Evolutionary conservation across 2,888 invertebrate species (phyloP).

Genomic region (Agonum fuliginosum): DNA sequence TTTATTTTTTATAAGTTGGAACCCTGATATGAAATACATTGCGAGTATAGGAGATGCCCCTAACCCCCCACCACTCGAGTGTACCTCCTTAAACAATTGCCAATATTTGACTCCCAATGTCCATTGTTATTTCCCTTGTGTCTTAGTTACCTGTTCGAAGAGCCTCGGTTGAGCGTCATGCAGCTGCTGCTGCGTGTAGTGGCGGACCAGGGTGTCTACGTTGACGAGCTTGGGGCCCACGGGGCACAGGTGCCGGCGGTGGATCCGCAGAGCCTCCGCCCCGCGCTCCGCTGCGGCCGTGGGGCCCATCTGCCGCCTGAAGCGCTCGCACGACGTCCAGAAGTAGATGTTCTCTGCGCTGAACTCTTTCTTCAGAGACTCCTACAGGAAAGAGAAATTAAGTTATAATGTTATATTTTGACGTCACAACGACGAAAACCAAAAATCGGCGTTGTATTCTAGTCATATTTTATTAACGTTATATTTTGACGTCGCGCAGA

Average conservation of each 20-base stretch:
- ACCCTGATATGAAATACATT: too few relatives aligned
- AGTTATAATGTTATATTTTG: too few relatives aligned
- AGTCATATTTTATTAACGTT: too few relatives aligned
- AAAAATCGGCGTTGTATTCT: too few relatives aligned
- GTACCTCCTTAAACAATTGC: too few relatives aligned
- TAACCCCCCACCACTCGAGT: too few relatives aligned
- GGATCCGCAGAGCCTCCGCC: conserved; percentile 86
- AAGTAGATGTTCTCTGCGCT: conserved; percentile 98
- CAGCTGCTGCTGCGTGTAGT: conserved; percentile 80
- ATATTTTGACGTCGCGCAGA: too few relatives aligned
- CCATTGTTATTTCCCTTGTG: too few relatives aligned
- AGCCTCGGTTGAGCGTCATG: conserved; percentile 78
- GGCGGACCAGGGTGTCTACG: conserved; percentile 92
- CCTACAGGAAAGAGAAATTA: conserved; percentile 77
- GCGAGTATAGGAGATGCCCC: too few relatives aligned
- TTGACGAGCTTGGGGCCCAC: conserved; percentile 95
- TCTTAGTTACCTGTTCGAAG: conserved; percentile 85
- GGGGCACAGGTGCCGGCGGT: conserved; percentile 89
- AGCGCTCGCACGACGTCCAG: conserved; percentile 96
- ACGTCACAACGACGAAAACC: not conserved
- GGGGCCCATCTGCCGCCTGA: conserved; percentile 80
- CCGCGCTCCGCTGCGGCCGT: conserved; percentile 75
- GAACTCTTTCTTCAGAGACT: conserved; percentile 96
- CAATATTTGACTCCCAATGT: too few relatives aligned
- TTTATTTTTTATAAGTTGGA: too few relatives aligned